These are phyloP conservation scores for Atrichornis clamosus DNA, from an alignment of 2,113 vertebrate genomes.

Conservation along the genomic window DNA sequence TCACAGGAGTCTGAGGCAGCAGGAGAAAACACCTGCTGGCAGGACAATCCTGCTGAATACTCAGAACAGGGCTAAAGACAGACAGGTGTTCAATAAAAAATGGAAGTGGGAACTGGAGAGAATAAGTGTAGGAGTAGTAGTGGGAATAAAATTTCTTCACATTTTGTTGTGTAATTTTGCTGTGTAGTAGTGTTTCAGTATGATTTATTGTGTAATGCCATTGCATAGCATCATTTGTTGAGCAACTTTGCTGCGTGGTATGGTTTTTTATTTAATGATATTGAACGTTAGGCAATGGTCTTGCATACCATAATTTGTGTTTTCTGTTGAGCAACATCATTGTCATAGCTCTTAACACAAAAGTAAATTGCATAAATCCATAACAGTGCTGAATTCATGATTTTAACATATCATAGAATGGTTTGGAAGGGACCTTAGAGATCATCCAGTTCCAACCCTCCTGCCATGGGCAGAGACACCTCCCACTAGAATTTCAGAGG, in stretches of 20 bases:
- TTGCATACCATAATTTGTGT: slow-evolving; percentile 55
- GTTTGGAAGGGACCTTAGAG: neutral
- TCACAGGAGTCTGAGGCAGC: neutral
- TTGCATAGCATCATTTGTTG: slow-evolving; percentile 57
- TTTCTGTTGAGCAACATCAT: slow-evolving; percentile 37
- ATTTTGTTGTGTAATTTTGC: slow-evolving; percentile 67
- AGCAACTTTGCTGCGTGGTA: slow-evolving; percentile 59
- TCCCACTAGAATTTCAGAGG: neutral
- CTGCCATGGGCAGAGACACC: neutral
- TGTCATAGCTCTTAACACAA: neutral
- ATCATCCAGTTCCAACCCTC: neutral
- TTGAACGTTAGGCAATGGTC: slow-evolving; percentile 48
- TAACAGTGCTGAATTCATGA: neutral
- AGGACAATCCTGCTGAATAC: neutral
- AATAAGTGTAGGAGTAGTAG: slow-evolving; percentile 51
- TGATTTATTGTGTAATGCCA: slow-evolving; percentile 48
- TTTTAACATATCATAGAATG: neutral
- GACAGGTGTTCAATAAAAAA: neutral
- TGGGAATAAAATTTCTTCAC: slow-evolving; percentile 62
- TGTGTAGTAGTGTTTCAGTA: slow-evolving; percentile 54
- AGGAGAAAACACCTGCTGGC: neutral
- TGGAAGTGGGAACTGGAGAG: neutral
- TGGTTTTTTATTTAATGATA: slow-evolving; percentile 63
- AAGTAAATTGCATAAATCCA: neutral
- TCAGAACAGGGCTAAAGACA: neutral